Base-by-base conservation (phyloP, 2,797 vertebrate species). In the Danio tinwini region DNA sequence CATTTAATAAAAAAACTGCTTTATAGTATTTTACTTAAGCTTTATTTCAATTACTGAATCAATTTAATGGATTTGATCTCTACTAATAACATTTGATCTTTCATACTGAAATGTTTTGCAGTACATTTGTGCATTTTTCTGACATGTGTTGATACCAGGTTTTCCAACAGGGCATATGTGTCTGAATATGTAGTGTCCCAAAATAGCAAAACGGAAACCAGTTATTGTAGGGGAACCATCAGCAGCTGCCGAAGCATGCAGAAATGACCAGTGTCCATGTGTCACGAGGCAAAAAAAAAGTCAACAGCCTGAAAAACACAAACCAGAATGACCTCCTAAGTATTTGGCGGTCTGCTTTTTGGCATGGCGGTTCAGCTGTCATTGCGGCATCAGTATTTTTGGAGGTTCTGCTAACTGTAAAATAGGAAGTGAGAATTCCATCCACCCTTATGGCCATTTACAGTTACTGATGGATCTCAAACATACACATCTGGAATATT, bases 351-450 rank as follows among this genome's bases (percentile, higher is more conserved):
- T 14, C 53, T 56, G 21, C 19, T 59, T 8, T 9, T 70, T 63
- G 17, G 61, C 70, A n/a, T 58, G 52, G 75, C 83, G 44, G 67
- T 65, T 17, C 5, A 63, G 86, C 56, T 52, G 29, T 65, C 40
- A 45, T 9, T 56, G 52, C 0, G 8, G 50, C 17, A 45, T 5
- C 12, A 80, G 67, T 86, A 90, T 89, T 89, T 87, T 86, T 87
- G 88, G 78, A 82, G 70, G 63, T 80, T 83, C 67, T 81, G 78
- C 77, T 78, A 76, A 63, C 83, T 86, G 80, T 87, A 74, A 85
- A 89, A 84, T 88, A 89, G 90, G 90, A 91, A 89, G 81, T 82
- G 40, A 69, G 63, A 80, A 76, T 83, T 79, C 74, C 79, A 75
- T 89, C 83, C 85, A 85, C 81, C 82, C 81, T 83, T 67, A 59